These are phyloP conservation scores for Glaucidium brasilianum DNA, from an alignment of 2,113 vertebrate genomes.

Conservation along the genomic window DNA sequence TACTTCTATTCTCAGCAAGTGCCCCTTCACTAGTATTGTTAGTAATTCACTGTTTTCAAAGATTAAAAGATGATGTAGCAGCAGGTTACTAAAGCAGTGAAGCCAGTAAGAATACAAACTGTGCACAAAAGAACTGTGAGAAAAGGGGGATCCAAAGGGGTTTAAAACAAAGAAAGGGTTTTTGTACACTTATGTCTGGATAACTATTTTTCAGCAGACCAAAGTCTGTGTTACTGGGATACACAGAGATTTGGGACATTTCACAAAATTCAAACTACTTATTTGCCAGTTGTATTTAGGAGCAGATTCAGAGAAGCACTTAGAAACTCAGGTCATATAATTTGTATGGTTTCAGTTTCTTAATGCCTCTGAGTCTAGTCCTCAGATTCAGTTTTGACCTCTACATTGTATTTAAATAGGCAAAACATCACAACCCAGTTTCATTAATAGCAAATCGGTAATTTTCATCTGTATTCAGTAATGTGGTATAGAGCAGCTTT, in stretches of 20 bases:
- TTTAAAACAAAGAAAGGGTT: not conserved
- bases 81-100: not conserved
- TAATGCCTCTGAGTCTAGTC: not conserved
- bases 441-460: not conserved
- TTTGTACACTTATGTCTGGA: not conserved
- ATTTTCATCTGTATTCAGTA: not conserved
- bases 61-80: not conserved
- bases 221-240: not conserved
- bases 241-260: rapidly evolving
- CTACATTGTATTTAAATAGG: not conserved
- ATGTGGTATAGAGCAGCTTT: not conserved
- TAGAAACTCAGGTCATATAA: not conserved
- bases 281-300: not conserved
- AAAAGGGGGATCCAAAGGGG: not conserved
- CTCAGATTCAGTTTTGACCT: not conserved
- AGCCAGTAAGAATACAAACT: not conserved
- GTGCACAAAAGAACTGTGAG: not conserved
- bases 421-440: not conserved
- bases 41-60: not conserved
- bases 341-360: not conserved
- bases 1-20: not conserved
- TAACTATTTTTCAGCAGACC: not conserved
- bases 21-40: not conserved
- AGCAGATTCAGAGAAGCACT: not conserved
- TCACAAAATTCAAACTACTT: not conserved